Percentiles rank a stretch among this genome's conserved stretches.
These are phyloP conservation scores for Nycteola revayana DNA, from an alignment of 2,888 invertebrate species.

Conservation along the genomic window DNA sequence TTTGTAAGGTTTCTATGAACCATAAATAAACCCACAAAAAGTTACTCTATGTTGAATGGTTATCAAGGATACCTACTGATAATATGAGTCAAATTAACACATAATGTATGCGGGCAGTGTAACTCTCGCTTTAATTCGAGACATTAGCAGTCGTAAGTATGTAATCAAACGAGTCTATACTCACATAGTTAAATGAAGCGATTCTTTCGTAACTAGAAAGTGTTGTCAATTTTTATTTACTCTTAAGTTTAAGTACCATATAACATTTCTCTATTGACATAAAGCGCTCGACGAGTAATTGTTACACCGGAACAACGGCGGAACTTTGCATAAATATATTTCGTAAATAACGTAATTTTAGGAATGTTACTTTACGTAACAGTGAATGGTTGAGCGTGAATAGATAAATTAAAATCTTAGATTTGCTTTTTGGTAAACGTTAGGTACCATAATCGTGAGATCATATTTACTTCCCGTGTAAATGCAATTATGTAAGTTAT, in stretches of 20 bases:
- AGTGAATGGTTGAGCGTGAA: slow-evolving; percentile 40
- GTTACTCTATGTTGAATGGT: not conserved
- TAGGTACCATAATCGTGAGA: slow-evolving; percentile 19
- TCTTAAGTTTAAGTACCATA: slow-evolving; percentile 22
- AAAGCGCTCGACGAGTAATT: slow-evolving; percentile 10
- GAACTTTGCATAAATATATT: slow-evolving; percentile 39
- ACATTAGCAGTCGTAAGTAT: slow-evolving; percentile 43
- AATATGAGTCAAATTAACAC: slow-evolving; percentile 15
- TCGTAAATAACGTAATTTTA: slow-evolving; percentile 41
- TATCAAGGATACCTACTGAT: slow-evolving; percentile 8
- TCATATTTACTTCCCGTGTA: slow-evolving; percentile 28
- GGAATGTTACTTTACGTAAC: slow-evolving; percentile 48
- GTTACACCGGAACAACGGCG: slow-evolving; percentile 39
- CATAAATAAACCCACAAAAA: too few relatives aligned
- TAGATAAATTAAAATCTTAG: slow-evolving; percentile 31
- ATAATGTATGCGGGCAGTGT: slow-evolving; percentile 18
- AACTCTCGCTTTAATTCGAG: slow-evolving; percentile 54
- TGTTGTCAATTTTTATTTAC: slow-evolving; percentile 40
- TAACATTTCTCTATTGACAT: slow-evolving; percentile 25
- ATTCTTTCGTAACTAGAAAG: slow-evolving; percentile 75
- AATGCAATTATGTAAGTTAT: slow-evolving; percentile 36
- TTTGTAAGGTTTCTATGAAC: too few relatives aligned
- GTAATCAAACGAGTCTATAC: slow-evolving; percentile 57
- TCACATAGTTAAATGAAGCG: slow-evolving; percentile 63
- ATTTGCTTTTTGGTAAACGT: slow-evolving; percentile 22